These are phyloP conservation scores for Argyrosomus japonicus DNA, from an alignment of 2,113 vertebrate genomes.

Conservation along the genomic window DNA sequence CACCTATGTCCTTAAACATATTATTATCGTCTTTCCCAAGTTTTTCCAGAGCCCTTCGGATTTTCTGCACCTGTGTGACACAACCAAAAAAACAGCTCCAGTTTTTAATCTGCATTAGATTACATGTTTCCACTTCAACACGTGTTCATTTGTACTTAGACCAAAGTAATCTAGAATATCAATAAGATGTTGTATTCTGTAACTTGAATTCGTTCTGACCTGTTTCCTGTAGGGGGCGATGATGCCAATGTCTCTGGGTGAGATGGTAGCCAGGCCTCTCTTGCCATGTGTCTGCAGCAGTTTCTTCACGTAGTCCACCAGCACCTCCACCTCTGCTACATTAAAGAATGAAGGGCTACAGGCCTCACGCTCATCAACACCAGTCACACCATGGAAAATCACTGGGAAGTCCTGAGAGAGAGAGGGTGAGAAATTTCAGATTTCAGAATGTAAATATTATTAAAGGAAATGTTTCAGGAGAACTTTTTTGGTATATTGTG, in stretches of 20 bases:
- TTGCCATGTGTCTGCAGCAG: slow-evolving; percentile 85
- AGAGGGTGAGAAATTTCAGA: neutral
- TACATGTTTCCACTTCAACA: neutral
- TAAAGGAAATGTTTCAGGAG: neutral
- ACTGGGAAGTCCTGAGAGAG: slow-evolving; percentile 89
- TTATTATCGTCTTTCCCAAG: slow-evolving; percentile 75
- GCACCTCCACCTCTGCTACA: slow-evolving; percentile 85
- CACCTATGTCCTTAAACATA: slow-evolving; percentile 69
- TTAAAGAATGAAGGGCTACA: slow-evolving; percentile 97
- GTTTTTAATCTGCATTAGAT: neutral
- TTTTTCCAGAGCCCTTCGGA: slow-evolving; percentile 84
- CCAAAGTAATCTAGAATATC: neutral
- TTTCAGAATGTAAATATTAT: neutral
- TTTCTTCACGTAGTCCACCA: slow-evolving; percentile 87
- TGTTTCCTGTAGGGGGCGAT: slow-evolving; percentile 97
- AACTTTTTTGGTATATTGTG: neutral
- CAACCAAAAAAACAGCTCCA: neutral
- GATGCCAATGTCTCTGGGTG: slow-evolving; percentile 89
- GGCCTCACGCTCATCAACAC: slow-evolving; percentile 86
- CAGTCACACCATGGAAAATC: slow-evolving; percentile 91
- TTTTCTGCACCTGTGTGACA: slow-evolving; percentile 91
- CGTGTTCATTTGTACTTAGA: neutral
- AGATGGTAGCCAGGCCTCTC: slow-evolving; percentile 77
- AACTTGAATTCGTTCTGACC: slow-evolving; percentile 76
- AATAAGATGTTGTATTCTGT: neutral